Conservation (phyloP, 2,113 vertebrate species). For the Felis catus region F.catus_Fca126_mat1.0 CM031411.1:13240001-13240500, state of each 20-base stretch:
- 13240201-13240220: background rate
- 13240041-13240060: too few species aligned
- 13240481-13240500: background rate
- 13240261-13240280: background rate
- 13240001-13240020: too few species aligned
- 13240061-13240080: too few species aligned
- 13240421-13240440: background rate
- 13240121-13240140: background rate
- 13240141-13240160: background rate
- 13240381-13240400: background rate
- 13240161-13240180: background rate
- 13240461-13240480: background rate
- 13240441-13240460: conserved; percentile 18
- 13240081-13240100: background rate
- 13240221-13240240: background rate
- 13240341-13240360: background rate
- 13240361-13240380: background rate
- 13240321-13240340: background rate
- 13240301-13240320: background rate
- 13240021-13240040: too few species aligned
- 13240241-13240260: background rate
- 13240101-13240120: background rate
- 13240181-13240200: background rate
- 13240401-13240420: background rate
- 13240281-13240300: background rate